phyloP scores from a whole-genome alignment of 2,888 invertebrate genomes.

The Drosophila diplacantha region DNA sequence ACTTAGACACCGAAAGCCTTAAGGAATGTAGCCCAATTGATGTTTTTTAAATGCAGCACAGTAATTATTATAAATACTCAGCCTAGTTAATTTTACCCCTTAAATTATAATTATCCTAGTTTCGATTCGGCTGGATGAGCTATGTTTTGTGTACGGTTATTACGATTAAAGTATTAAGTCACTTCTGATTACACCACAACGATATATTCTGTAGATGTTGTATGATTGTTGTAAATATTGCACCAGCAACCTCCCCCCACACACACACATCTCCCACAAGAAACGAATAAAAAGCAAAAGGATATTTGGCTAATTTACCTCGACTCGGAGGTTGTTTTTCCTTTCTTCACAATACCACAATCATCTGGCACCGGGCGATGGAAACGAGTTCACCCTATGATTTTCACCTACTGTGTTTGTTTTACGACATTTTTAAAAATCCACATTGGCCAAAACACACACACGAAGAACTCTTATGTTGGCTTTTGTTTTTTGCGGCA shows the following conservation, averaged over 20 bases:
- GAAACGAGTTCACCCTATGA: conserved; percentile 20
- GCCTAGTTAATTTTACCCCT: conserved; percentile 33
- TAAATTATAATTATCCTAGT: conserved; percentile 22
- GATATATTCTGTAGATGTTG: conserved; percentile 41
- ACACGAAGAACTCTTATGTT: conserved; percentile 8
- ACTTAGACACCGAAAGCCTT: conserved; percentile 21
- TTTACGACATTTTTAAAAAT: conserved; percentile 9
- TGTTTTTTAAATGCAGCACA: conserved; percentile 54
- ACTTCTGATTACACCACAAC: conserved; percentile 48
- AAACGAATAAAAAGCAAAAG: conserved; percentile 34
- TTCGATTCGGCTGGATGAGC: conserved; percentile 35
- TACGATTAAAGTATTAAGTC: conserved; percentile 60
- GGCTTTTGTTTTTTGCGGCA: conserved; percentile 36
- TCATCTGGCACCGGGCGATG: conserved; percentile 35
- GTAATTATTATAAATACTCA: conserved; percentile 65
- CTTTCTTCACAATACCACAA: conserved; percentile 5
- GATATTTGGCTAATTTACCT: conserved; percentile 7
- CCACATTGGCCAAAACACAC: conserved; percentile 38
- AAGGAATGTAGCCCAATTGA: conserved; percentile 28
- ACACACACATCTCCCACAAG: conserved; percentile 14
- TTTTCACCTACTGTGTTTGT: conserved; percentile 4
- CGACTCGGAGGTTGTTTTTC: conserved; percentile 1
- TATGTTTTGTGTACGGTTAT: conserved; percentile 42
- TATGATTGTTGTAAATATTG: conserved; percentile 60
- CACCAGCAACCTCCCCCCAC: conserved; percentile 1